These are phyloP conservation scores for Helicoverpa assulta DNA, from an alignment of 2,888 invertebrate genomes.

Conservation along the genomic window DNA sequence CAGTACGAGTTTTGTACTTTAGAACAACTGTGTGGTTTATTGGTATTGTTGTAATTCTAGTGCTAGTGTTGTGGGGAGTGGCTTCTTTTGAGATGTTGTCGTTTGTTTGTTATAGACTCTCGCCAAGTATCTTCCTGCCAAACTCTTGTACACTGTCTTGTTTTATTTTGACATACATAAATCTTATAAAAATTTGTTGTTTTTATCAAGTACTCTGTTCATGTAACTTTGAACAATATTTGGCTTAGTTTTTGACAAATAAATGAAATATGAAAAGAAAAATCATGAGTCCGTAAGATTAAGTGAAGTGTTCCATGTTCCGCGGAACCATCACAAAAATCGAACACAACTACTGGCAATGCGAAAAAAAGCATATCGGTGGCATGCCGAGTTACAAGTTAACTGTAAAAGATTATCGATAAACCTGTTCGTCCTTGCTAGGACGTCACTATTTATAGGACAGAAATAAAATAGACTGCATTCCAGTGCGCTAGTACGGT, in stretches of 20 bases:
- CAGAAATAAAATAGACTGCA: slow-evolving; percentile 44
- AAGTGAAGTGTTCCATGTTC: slow-evolving; percentile 5
- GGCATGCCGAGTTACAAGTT: slow-evolving; percentile 32
- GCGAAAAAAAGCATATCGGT: slow-evolving; percentile 37
- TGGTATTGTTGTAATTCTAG: slow-evolving; percentile 5
- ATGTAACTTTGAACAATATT: too few relatives aligned
- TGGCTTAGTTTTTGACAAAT: too few relatives aligned
- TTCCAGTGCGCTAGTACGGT: slow-evolving; percentile 41
- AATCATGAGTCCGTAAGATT: not conserved
- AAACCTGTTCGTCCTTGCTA: slow-evolving; percentile 60
- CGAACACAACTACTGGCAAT: slow-evolving; percentile 10
- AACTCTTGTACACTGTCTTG: not conserved
- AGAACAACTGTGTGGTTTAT: slow-evolving; percentile 7
- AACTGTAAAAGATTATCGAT: slow-evolving; percentile 57
- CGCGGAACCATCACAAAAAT: slow-evolving; percentile 20
- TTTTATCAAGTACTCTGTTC: too few relatives aligned
- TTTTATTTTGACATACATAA: not conserved
- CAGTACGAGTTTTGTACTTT: slow-evolving; percentile 6
- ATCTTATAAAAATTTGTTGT: too few relatives aligned
- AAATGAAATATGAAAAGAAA: not conserved
- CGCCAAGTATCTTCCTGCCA: not conserved
- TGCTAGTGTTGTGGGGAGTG: not conserved
- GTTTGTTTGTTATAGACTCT: not conserved
- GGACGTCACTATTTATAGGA: slow-evolving; percentile 55
- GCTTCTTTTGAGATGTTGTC: not conserved